Evolutionary conservation across 2,888 invertebrate species (phyloP).

Genomic region (Trichopoda pennipes): DNA sequence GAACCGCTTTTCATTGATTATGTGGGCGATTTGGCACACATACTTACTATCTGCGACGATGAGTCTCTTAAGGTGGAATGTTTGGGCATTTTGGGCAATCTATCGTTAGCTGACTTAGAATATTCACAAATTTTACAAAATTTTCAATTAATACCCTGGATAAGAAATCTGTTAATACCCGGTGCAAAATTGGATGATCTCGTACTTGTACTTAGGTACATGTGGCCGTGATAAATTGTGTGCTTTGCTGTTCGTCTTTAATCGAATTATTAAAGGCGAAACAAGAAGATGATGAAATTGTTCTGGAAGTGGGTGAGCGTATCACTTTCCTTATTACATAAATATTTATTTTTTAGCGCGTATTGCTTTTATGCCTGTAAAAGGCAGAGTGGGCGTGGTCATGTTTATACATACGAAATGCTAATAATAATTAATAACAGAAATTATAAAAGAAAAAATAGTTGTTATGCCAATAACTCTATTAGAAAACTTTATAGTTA

Average conservation of each 20-base stretch:
- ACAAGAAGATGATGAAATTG: slow-evolving; percentile 99
- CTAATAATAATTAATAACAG: too few relatives aligned
- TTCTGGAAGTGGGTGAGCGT: slow-evolving; percentile 98
- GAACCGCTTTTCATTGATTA: slow-evolving; percentile 93
- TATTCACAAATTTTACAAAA: slow-evolving; percentile 93
- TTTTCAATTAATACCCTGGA: slow-evolving; percentile 93
- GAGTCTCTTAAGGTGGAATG: slow-evolving; percentile 96
- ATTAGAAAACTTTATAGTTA: too few relatives aligned
- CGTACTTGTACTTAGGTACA: slow-evolving; percentile 92
- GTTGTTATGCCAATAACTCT: too few relatives aligned
- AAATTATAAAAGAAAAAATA: too few relatives aligned
- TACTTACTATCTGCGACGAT: slow-evolving; percentile 88
- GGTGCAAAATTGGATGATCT: slow-evolving; percentile 87
- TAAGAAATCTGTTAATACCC: slow-evolving; percentile 90
- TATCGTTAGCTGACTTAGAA: slow-evolving; percentile 92
- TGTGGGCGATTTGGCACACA: slow-evolving; percentile 95
- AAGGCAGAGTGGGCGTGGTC: too few relatives aligned
- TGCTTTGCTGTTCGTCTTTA: slow-evolving; percentile 88
- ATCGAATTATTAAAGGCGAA: slow-evolving; percentile 95
- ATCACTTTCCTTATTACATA: too few relatives aligned
- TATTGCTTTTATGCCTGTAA: too few relatives aligned
- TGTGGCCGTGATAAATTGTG: slow-evolving; percentile 92
- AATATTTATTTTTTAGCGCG: too few relatives aligned
- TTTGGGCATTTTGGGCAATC: slow-evolving; percentile 94
- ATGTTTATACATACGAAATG: too few relatives aligned